phyloP scores from a whole-genome alignment of 1,140 invertebrate species.

The Brachionus koreanus region DNA sequence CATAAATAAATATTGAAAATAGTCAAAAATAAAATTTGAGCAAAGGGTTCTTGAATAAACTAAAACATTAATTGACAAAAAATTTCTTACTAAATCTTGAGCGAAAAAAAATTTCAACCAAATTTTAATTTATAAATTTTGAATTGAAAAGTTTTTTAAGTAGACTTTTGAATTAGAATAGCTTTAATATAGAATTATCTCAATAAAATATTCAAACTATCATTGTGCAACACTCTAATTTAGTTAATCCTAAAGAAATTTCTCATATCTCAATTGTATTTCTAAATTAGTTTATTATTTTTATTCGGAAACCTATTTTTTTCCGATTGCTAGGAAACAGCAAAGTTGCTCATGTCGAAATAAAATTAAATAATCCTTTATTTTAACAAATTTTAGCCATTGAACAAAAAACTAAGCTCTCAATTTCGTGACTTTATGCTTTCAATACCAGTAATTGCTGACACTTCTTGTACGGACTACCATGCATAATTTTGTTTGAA shows the following conservation, averaged over 20 bases:
- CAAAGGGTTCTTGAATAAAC: background rate
- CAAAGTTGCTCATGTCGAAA: background rate
- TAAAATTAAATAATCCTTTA: background rate
- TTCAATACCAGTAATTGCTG: background rate
- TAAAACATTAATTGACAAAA: background rate
- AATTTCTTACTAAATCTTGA: background rate
- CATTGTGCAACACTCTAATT: background rate
- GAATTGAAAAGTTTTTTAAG: background rate
- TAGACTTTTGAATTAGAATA: background rate
- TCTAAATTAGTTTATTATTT: background rate
- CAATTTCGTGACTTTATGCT: background rate
- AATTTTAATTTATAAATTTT: background rate
- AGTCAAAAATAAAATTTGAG: background rate
- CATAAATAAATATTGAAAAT: background rate
- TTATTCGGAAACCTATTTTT: background rate
- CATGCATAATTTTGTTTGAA: constrained; percentile 1
- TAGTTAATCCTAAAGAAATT: background rate
- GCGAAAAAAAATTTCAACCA: background rate
- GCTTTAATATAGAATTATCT: too few relatives aligned
- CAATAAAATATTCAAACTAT: too few relatives aligned
- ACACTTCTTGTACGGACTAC: background rate
- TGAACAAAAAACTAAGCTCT: background rate
- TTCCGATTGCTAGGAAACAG: background rate
- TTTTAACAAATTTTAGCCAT: background rate
- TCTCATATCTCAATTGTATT: background rate